Percentiles rank a stretch among this genome's conserved stretches.
Evolutionary conservation across 2,888 invertebrate species (phyloP).

Genomic region (Icerya purchasi): DNA sequence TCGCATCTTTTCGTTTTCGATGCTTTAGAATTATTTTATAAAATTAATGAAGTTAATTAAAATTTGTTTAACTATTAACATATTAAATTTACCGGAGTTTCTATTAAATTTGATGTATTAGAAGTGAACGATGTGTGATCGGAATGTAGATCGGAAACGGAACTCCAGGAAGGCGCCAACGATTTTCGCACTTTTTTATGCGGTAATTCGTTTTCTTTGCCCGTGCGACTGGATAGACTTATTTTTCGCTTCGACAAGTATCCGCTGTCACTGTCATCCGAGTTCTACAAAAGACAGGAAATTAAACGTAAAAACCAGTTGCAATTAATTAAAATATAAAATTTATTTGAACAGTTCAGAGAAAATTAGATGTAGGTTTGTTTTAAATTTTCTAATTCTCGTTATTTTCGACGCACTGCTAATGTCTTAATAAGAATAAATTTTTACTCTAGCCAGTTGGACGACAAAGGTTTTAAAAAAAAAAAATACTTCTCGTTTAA

Average conservation of each 20-base stretch:
- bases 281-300: conserved; percentile 12
- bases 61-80: not conserved
- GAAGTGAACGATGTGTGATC: conserved; percentile 30
- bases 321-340: too few species aligned
- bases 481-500: too few species aligned
- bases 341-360: too few species aligned
- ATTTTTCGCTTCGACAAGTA: conserved; percentile 25
- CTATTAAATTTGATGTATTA: conserved; percentile 42
- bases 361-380: too few species aligned
- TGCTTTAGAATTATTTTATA: too few species aligned
- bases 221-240: conserved; percentile 20
- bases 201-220: conserved; percentile 44
- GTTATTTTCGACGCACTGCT: too few species aligned
- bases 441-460: too few species aligned
- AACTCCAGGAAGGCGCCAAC: conserved; percentile 45
- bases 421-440: too few species aligned
- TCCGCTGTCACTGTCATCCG: conserved; percentile 29
- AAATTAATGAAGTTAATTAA: not conserved
- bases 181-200: conserved; percentile 58
- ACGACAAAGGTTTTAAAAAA: too few species aligned
- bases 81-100: conserved; percentile 44
- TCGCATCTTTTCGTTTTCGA: not conserved
- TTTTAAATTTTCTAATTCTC: too few species aligned
- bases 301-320: too few species aligned
- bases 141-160: not conserved